Conservation (phyloP, 2,888 invertebrate genomes). For the Drosophila pegasa region DNA sequence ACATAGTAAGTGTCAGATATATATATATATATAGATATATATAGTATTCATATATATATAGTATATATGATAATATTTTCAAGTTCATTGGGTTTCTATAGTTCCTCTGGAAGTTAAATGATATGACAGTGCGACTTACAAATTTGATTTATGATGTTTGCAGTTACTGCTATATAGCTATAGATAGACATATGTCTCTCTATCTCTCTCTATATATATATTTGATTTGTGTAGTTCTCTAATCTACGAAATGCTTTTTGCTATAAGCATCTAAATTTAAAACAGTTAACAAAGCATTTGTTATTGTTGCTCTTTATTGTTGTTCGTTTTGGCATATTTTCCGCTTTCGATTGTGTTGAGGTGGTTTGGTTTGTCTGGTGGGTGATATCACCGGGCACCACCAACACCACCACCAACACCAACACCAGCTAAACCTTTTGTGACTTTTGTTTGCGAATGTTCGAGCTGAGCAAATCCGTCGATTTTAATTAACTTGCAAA, state of each 20-base stretch:
- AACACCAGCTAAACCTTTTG: background rate
- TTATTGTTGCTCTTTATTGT: constrained; percentile 41
- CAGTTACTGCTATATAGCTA: background rate
- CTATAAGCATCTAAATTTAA: constrained; percentile 61
- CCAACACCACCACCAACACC: background rate
- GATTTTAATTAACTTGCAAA: constrained; percentile 6
- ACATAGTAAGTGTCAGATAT: background rate
- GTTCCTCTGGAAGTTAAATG: background rate
- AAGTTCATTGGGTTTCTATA: background rate
- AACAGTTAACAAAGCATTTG: constrained; percentile 60
- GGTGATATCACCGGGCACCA: constrained; percentile 20
- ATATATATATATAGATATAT: no score
- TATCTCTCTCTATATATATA: background rate
- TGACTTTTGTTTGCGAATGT: constrained; percentile 12
- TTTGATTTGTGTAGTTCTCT: constrained; percentile 4
- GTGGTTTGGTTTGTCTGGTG: constrained; percentile 16
- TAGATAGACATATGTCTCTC: constrained; percentile 3
- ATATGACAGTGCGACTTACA: constrained; percentile 25
- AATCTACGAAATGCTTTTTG: constrained; percentile 17
- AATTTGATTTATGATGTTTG: constrained; percentile 41
- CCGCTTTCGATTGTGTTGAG: constrained; percentile 52
- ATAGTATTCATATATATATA: no score
- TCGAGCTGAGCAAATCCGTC: constrained; percentile 10
- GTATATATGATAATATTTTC: background rate
- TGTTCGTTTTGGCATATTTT: constrained; percentile 70